Base-by-base conservation (phyloP, 2,797 vertebrate genomes). In the Todus mexicanus region DNA sequence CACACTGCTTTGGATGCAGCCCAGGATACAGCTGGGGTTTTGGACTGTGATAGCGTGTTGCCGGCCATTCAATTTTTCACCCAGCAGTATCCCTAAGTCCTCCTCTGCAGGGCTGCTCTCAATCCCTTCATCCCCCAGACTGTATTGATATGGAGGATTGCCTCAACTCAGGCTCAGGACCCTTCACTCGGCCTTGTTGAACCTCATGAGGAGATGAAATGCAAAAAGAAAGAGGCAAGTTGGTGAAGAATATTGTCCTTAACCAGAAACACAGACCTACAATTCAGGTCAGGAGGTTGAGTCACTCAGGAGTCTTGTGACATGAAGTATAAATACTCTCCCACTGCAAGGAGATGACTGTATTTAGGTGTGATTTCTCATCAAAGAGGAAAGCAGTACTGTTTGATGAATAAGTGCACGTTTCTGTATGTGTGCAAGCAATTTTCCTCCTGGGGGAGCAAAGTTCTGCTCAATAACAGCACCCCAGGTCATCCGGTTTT, bases 331-430 rank as follows among this genome's bases (percentile, higher is more conserved):
- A 72, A 75, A 45, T 71, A 20, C 3, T 42, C 7, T 42, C 22
- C 23, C 23, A 13, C 42, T 42, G 23, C 7, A 47, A 38, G 10
- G 16, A 61, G 57, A 15, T 64, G 21, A 26, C 15, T 1, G 0
- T 4, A 14, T 71, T 69, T 40, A 38, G 23, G 19, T 27, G 7
- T 18, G 14, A 21, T 31, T 42, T 5, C 9, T 33, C 27, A 31
- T 23, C 14, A 31, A 50, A 54, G 26, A 68, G 9, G 12, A 87
- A 73, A 87, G 13, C 33, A n/a, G 10, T 6, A 48, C 1, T n/a
- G 27, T 57, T 16, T 51, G 9, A n/a, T 50, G 11, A 47, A 6
- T 8, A 40, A 35, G 7, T 18, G 7, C 9, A 19, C 0, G 1
- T 33, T 35, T 71, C 10, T 6, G 4, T 5, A 9, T 1, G 4